These are phyloP conservation scores for Colletes gigas DNA, from an alignment of 1,140 invertebrate genomes.

Conservation along the genomic window DNA sequence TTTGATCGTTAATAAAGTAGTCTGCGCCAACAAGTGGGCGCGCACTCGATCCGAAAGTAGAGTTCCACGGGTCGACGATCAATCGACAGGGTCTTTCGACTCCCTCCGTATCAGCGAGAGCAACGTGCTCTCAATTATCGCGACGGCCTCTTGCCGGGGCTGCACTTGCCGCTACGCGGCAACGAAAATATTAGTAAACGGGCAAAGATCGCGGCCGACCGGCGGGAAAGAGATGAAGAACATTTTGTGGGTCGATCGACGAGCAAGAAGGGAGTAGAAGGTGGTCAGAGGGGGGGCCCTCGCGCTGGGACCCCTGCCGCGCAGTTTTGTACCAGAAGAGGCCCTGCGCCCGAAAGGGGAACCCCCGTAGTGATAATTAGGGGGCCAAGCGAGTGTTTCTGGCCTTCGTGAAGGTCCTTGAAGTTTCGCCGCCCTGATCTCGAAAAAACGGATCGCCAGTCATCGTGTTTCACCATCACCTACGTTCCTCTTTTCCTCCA, in stretches of 20 bases:
- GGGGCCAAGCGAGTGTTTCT: slow-evolving; percentile 76
- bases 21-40: slow-evolving; percentile 49
- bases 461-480: slow-evolving; percentile 69
- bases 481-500: slow-evolving; percentile 20
- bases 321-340: slow-evolving; percentile 74
- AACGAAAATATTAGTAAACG: slow-evolving; percentile 67
- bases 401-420: slow-evolving; percentile 72
- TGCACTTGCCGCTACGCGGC: slow-evolving; percentile 28
- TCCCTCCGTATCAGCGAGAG: slow-evolving; percentile 28
- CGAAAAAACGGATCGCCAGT: slow-evolving; percentile 74
- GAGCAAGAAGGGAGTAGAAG: slow-evolving; percentile 6
- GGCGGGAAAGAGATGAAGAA: slow-evolving; percentile 48
- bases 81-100: slow-evolving; percentile 28
- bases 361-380: slow-evolving; percentile 76
- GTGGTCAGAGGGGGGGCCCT: slow-evolving; percentile 42
- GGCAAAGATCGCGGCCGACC: slow-evolving; percentile 19
- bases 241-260: slow-evolving; percentile 49
- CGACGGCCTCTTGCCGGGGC: slow-evolving; percentile 19
- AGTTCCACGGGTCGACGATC: slow-evolving; percentile 12
- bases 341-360: slow-evolving; percentile 70
- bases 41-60: neutral
- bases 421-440: slow-evolving; percentile 74
- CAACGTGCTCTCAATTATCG: slow-evolving; percentile 51
- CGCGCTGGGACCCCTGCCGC: slow-evolving; percentile 68
- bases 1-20: slow-evolving; percentile 19